Evolutionary conservation across 2,797 vertebrate species (phyloP), one percentile per base, ranked within the genome.

Genomic region (Tadarida brasiliensis): DNA sequence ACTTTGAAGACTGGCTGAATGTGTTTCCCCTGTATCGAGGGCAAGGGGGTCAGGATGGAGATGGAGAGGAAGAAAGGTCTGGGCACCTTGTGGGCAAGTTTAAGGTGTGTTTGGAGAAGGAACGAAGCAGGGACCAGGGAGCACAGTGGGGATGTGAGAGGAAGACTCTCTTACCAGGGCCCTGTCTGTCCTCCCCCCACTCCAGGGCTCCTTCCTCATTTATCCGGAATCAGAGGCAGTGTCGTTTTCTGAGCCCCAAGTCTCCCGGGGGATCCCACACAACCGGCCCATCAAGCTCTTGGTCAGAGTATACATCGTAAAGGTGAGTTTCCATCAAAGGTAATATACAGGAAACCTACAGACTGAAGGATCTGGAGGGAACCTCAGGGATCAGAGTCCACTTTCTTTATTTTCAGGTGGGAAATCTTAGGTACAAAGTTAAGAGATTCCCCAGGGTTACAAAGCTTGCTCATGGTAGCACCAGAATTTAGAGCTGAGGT

Each of bases 1-100:
- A 99, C 96, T 99, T 99, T 98, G 99, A 99, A 98, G 99, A 99
- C 96, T 99, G 99, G 99, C 98, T 99, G 87, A 98, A 98, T 89
- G 98, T 98, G 78, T 99, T 99, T 76, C 99, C 99, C 2, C 98
- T 99, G 68, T 98, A 98, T 88, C 99, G 98, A 98, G 99, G 99
- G 76, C 99, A 98, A 97, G 98, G 99, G 0, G 98, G 97, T 28
- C 99, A 99, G 1, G 99, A 99, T 49, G 99, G 99, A 3, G 99
- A 99, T 1, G 99, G 98, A 49, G 99, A 99, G 0, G 98, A 99
- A 14, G 99, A 99, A n/a, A 98, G 99, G 2, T 67, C 85, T 77
- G 73, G 90, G 44, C 98, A 99, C 86, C 97, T 98, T 57, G 99
- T 99, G 98, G 99, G 99, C 47, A 99, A 99, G 98, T 99, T 99